Base-by-base conservation (phyloP, 2,113 vertebrate genomes). In the Struthio camelus region DNA sequence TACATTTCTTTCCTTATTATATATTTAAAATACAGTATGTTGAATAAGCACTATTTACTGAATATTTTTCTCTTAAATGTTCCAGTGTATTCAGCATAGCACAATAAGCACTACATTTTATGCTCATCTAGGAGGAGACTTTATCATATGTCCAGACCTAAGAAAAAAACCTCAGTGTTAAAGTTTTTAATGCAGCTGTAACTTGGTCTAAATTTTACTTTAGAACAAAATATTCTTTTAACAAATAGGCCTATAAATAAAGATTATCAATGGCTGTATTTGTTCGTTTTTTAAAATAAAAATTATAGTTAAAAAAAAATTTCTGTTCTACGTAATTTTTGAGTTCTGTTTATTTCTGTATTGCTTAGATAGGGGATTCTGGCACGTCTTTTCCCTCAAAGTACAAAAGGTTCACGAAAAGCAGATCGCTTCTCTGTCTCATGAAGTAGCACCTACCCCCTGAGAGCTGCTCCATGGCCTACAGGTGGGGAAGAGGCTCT, bases 241-340 rank as follows among this genome's bases (percentile, higher is more conserved):
- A 38, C 22, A 67, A 61, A 36, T 3, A 44, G 0, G 7, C 67
- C 64, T 40, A 34, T 44, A 56, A 30, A 6, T 69, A 44, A 56
- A 17, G 4, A 46, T 24, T 71, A 58, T 2, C 5, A 30, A 20
- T 48, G 6, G 2, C 7, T 4, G 2, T 20, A 3, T 2, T 40
- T 56, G 54, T 56, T 56, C 54, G 30, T 53, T 0, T 81, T 46
- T 44, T n/a, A 4, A 44, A 24, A 9, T 11, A 28, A 71, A 53
- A 85, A 19, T 8, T n/a, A n/a, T n/a, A 34, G 34, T 7, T 40
- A 61, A 62, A 15, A 3, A 0, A 34, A 44, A 14, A 22, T 25
- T 56, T 75, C n/a, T 10, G 0, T 59, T 84, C 13, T 53, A 22
- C 18, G 30, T 8, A 42, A 2, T 46, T 56, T 46, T 40, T 23